Evolutionary conservation across 35 echinoderm and acorn worm genomes (phyloP), one percentile per base, ranked within the genome.

Genomic region (Ophiothrix spiculata): DNA sequence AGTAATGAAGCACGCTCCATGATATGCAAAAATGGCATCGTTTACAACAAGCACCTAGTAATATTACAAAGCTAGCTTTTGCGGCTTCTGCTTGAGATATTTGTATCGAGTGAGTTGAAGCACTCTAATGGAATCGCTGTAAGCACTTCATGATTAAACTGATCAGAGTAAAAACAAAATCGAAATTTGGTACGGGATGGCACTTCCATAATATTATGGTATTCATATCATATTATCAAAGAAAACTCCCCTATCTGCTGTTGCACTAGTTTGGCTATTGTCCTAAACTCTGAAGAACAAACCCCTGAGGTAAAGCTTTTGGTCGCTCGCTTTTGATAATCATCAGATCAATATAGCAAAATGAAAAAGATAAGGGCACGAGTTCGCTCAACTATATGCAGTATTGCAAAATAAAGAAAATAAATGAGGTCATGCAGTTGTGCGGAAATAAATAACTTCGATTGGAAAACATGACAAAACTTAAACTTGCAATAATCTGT

Each of bases 151-250:
- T 54, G 45, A 54, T 54, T 69, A 69, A 25, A 54, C 60, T 69
- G 4, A 2, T 15, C 16, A 69, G 23, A n/a, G n/a, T n/a, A 25
- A 69, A 69, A 69, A 69, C 60, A 69, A 69, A 69, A 69, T 69
- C 60, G 60, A 69, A 69, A 69, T 69, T 69, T 69, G 60, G 17
- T 25, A 15, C 60, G 25, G 60, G 60, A 69, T 69, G 60, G 60
- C 60, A 69, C 60, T 69, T 69, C 29, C 60, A 69, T 69, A 69
- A 69, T 69, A 69, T 69, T 69, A 28, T 69, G 60, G 60, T 69
- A 69, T 69, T 69, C 60, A 69, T 69, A 69, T 69, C 60, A 69
- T 69, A 69, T 69, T 69, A 69, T 69, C 1, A 69, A 28, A 69
- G 23, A 69, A 69, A 69, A 69, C 60, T 69, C 60, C 60, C 60